phyloP scores from a whole-genome alignment of 1,140 invertebrate genomes.

The Cydia splendana region DNA sequence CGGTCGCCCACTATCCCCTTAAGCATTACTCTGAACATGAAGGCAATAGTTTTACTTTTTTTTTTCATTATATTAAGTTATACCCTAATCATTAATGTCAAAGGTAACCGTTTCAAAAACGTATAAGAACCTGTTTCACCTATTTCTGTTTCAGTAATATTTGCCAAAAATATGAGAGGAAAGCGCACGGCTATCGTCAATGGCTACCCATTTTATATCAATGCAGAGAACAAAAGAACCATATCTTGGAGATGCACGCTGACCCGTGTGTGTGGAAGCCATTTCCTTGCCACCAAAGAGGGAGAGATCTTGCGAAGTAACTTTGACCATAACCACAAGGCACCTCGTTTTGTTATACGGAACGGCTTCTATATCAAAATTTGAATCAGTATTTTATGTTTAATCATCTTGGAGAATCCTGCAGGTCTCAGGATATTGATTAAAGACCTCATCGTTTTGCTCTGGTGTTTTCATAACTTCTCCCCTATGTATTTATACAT shows the following conservation, averaged over 20 bases:
- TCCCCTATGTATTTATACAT: no score
- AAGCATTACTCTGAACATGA: no score
- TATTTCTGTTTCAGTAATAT: conserved; percentile 8
- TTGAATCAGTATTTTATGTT: not conserved
- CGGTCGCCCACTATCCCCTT: no score
- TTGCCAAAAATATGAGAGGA: not conserved
- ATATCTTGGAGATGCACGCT: not conserved
- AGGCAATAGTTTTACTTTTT: no score
- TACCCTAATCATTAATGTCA: no score
- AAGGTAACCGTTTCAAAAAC: not conserved
- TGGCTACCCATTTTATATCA: not conserved
- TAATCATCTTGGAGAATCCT: not conserved
- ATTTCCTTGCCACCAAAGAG: not conserved
- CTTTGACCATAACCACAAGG: not conserved
- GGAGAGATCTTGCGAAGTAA: not conserved
- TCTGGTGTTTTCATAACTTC: no score
- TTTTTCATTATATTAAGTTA: no score
- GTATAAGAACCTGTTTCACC: not conserved
- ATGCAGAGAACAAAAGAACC: not conserved
- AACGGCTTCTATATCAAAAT: not conserved
- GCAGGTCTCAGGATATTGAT: no score
- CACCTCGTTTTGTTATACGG: not conserved
- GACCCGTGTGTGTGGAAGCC: not conserved
- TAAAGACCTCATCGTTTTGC: no score
- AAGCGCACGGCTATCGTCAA: not conserved